A percentile compares a stretch with the other conserved stretches of the same genome.
Conservation (phyloP, 2,888 invertebrate genomes). For the Epistrophe eligans region DNA sequence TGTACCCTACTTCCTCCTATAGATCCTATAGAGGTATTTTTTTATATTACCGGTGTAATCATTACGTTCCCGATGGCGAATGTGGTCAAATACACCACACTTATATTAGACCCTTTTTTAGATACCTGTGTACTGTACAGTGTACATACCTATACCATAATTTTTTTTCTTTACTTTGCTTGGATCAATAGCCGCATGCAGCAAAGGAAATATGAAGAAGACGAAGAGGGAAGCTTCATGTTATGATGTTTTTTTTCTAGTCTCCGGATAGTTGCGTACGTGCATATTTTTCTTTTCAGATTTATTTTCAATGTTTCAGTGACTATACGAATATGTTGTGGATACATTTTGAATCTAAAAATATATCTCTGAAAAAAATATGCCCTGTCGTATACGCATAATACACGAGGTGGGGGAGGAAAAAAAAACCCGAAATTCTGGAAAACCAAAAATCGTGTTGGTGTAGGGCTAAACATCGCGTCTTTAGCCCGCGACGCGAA, state of each 20-base stretch:
- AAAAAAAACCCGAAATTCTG: conserved; percentile 56
- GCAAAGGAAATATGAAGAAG: neutral
- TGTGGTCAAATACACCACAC: neutral
- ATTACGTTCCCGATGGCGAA: neutral
- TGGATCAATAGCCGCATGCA: conserved; percentile 4
- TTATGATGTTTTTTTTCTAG: conserved; percentile 4
- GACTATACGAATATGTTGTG: neutral
- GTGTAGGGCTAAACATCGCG: conserved; percentile 61
- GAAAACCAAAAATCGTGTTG: conserved; percentile 69
- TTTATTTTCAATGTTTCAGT: conserved; percentile 22
- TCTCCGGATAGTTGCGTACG: neutral
- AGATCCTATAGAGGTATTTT: neutral
- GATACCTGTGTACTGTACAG: neutral
- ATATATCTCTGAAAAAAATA: conserved; percentile 20
- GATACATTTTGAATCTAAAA: conserved; percentile 31
- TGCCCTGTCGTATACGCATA: neutral
- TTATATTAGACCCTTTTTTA: neutral
- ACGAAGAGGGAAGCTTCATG: neutral
- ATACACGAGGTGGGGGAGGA: conserved; percentile 4
- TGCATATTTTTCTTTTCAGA: conserved; percentile 19
- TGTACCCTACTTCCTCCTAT: neutral
- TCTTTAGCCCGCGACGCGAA: conserved; percentile 33
- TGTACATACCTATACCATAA: neutral
- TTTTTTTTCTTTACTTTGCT: neutral
- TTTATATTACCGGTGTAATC: neutral